Evolutionary conservation across 2,888 invertebrate genomes (phyloP).

Genomic region (Sinhomidia bicolor): DNA sequence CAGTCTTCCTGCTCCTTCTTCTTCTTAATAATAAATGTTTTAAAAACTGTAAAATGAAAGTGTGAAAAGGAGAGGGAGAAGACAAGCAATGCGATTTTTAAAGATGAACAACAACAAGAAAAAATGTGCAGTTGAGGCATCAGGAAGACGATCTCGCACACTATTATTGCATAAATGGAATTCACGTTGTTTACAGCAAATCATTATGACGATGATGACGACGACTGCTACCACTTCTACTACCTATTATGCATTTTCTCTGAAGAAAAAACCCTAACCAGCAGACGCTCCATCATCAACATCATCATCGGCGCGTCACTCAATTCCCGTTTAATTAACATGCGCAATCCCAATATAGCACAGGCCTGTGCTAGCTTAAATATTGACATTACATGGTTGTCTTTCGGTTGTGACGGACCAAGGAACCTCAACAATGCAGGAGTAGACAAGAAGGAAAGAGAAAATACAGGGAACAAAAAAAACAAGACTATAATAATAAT

Average conservation of each 20-base stretch:
- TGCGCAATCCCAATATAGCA: neutral
- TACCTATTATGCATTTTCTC: constrained; percentile 22
- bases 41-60: constrained; percentile 5
- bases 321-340: constrained; percentile 7
- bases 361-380: neutral
- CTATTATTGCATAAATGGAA: no score
- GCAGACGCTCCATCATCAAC: constrained; percentile 51
- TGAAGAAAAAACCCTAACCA: constrained; percentile 58
- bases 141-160: neutral
- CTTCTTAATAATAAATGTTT: no score
- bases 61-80: neutral
- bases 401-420: constrained; percentile 12
- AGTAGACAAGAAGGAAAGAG: neutral
- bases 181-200: no score
- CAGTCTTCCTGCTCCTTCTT: constrained; percentile 27
- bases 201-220: no score
- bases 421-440: neutral
- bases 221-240: neutral
- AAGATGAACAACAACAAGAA: no score
- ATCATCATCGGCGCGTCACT: neutral
- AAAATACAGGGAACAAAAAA: neutral
- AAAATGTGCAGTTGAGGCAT: constrained; percentile 45
- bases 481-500: constrained; percentile 20
- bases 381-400: constrained; percentile 41
- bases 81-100: no score